phyloP scores from a whole-genome alignment of 2,797 vertebrate species.

The Mionectes olivaceus region DNA sequence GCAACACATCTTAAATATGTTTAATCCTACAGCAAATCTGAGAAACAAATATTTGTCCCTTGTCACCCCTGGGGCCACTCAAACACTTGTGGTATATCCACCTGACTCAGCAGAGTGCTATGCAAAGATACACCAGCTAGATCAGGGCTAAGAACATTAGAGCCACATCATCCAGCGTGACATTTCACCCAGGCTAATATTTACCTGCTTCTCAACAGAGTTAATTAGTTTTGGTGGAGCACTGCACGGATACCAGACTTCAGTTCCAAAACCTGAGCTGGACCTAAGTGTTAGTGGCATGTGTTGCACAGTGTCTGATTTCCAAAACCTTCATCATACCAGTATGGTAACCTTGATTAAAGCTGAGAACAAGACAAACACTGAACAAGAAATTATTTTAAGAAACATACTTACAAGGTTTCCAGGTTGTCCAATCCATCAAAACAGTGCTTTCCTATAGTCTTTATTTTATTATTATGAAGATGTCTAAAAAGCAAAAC shows the following conservation, averaged over 20 bases:
- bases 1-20: not conserved
- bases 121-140: not conserved
- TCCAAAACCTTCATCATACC: not conserved
- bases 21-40: not conserved
- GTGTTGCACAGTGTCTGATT: not conserved
- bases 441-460: constrained; percentile 89
- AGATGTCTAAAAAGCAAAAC: constrained; percentile 85
- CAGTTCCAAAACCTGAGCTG: not conserved
- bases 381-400: not conserved
- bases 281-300: not conserved
- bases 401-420: constrained; percentile 89
- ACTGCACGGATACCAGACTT: not conserved
- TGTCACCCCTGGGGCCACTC: not conserved
- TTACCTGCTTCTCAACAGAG: not conserved
- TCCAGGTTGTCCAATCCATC: constrained; percentile 93
- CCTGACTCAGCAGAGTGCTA: not conserved
- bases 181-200: not conserved
- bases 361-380: not conserved
- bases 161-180: not conserved
- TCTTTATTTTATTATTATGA: constrained; percentile 96
- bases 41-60: constrained; percentile 29
- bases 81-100: not conserved
- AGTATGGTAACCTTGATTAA: not conserved
- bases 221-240: constrained; percentile 28
- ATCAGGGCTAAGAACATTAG: not conserved